phyloP scores from a whole-genome alignment of 2,797 vertebrate genomes.

The Otus scops region DNA sequence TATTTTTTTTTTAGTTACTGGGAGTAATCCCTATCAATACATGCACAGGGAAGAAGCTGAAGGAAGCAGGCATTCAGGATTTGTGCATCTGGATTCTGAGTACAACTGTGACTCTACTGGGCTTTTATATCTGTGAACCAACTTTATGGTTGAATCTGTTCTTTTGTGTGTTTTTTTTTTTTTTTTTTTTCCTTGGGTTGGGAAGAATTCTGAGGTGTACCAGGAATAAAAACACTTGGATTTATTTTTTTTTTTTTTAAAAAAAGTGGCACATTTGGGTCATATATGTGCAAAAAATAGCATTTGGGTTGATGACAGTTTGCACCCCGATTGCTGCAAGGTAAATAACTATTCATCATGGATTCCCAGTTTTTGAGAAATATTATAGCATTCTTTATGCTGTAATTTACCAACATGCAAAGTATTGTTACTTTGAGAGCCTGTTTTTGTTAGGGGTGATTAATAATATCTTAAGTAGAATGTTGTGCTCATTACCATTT shows the following conservation, averaged over 20 bases:
- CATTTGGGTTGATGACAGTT: background rate
- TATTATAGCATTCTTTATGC: background rate
- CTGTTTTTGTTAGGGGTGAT: background rate
- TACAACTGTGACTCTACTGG: background rate
- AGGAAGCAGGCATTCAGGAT: background rate
- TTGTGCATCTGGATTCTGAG: background rate
- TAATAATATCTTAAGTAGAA: background rate
- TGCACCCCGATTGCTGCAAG: background rate
- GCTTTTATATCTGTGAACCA: background rate
- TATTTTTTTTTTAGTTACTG: background rate
- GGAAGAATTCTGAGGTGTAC: background rate
- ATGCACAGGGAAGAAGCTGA: background rate
- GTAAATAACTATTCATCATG: rapidly evolving
- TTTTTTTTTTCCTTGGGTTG: background rate
- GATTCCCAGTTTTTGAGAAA: background rate
- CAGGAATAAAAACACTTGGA: background rate
- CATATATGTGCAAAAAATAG: background rate
- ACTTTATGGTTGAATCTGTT: background rate
- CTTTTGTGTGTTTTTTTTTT: background rate
- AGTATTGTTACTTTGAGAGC: background rate
- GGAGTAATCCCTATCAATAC: background rate
- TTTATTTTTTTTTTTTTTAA: too few species aligned
- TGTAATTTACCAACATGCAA: background rate
- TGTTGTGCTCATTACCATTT: background rate
- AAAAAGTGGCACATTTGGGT: background rate